Evolutionary conservation across 2,888 invertebrate species (phyloP).

Genomic region (Spilarctia lutea): DNA sequence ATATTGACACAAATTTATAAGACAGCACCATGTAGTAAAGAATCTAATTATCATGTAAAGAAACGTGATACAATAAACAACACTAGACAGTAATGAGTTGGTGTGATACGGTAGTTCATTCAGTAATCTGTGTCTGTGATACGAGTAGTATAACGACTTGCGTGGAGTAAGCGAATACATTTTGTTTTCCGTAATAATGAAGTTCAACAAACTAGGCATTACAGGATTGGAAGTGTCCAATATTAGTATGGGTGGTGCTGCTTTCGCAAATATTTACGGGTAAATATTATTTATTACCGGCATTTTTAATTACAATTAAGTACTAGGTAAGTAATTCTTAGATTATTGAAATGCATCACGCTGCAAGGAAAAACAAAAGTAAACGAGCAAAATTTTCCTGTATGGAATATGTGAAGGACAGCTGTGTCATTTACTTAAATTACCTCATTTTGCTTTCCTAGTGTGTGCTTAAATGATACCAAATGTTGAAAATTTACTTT

Average conservation of each 20-base stretch:
- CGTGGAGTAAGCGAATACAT: slow-evolving; percentile 20
- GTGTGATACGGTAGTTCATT: neutral
- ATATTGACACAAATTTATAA: no score
- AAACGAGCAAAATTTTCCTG: no score
- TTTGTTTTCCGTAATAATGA: slow-evolving; percentile 82
- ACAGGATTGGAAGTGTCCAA: slow-evolving; percentile 91
- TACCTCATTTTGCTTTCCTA: no score
- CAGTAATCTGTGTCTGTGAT: slow-evolving; percentile 15
- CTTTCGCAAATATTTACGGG: slow-evolving; percentile 92
- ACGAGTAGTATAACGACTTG: slow-evolving; percentile 10
- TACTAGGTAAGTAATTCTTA: neutral
- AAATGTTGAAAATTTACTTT: no score
- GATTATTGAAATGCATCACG: no score
- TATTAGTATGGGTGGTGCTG: slow-evolving; percentile 91
- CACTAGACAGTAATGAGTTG: neutral
- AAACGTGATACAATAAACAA: neutral
- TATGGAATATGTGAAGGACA: no score
- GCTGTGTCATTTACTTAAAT: no score
- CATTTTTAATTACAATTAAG: neutral
- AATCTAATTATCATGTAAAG: neutral
- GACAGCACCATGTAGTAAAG: neutral
- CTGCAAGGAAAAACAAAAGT: no score
- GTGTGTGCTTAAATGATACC: no score
- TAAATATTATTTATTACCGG: slow-evolving; percentile 59
- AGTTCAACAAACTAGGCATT: slow-evolving; percentile 90